Percentiles rank a stretch among this genome's conserved stretches.
These are phyloP conservation scores for Sparidentex hasta DNA, from an alignment of 2,797 vertebrate species.

Conservation along the genomic window DNA sequence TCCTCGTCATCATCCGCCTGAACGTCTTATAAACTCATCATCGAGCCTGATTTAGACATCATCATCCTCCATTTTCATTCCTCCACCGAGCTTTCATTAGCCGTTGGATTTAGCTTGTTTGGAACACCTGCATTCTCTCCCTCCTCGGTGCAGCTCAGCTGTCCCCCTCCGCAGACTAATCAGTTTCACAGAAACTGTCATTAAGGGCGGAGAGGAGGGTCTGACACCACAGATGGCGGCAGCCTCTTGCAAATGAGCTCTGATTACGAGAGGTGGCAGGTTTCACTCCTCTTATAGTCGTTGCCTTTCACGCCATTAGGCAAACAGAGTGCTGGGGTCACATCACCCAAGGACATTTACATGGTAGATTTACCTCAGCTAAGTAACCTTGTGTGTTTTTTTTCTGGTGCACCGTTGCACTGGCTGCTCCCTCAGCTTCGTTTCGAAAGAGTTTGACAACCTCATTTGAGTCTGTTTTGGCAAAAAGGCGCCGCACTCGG, in stretches of 20 bases:
- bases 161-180: slow-evolving; percentile 61
- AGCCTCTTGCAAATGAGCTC: slow-evolving; percentile 80
- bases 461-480: slow-evolving; percentile 64
- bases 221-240: slow-evolving; percentile 82
- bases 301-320: slow-evolving; percentile 76
- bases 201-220: slow-evolving; percentile 70
- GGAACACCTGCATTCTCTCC: slow-evolving; percentile 68
- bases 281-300: slow-evolving; percentile 75
- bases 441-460: slow-evolving; percentile 63
- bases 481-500: slow-evolving; percentile 36
- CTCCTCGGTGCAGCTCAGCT: slow-evolving; percentile 22
- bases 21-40: slow-evolving; percentile 43
- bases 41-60: slow-evolving; percentile 42
- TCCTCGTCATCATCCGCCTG: slow-evolving; percentile 40
- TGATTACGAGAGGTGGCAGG: slow-evolving; percentile 79
- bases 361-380: slow-evolving; percentile 69
- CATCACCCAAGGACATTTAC: slow-evolving; percentile 72
- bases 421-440: slow-evolving; percentile 41
- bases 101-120: slow-evolving; percentile 50
- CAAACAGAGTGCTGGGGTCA: slow-evolving; percentile 66
- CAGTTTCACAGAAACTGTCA: slow-evolving; percentile 75
- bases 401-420: slow-evolving; percentile 46
- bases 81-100: slow-evolving; percentile 54
- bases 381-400: slow-evolving; percentile 70
- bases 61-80: slow-evolving; percentile 55